Evolutionary conservation across 1,140 invertebrate genomes (phyloP).

Genomic region (Mesaphorura yosii): DNA sequence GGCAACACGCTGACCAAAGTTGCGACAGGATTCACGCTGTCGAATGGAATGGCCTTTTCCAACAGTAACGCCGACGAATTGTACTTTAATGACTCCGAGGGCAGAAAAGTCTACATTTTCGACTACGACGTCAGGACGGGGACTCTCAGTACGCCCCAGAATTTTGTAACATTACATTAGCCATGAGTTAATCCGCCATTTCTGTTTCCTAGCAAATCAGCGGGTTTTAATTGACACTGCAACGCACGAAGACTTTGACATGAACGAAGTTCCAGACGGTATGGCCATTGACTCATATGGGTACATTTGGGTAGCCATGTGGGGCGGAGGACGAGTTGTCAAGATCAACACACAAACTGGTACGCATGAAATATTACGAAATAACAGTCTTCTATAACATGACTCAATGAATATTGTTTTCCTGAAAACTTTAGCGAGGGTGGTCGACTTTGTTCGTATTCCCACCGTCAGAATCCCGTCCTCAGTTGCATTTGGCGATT

Average conservation of each 20-base stretch:
- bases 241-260: slow-evolving; percentile 6
- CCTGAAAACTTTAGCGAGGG: not conserved
- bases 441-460: slow-evolving; percentile 8
- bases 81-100: slow-evolving; percentile 21
- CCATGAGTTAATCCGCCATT: no score
- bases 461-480: slow-evolving; percentile 9
- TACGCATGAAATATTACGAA: no score
- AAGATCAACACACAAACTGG: slow-evolving; percentile 15
- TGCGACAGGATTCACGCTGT: slow-evolving; percentile 7
- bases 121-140: slow-evolving; percentile 17
- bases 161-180: no score
- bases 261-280: slow-evolving; percentile 5
- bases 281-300: slow-evolving; percentile 19
- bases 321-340: slow-evolving; percentile 11
- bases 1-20: not conserved
- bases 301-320: slow-evolving; percentile 16
- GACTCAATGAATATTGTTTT: not conserved
- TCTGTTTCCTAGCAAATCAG: slow-evolving; percentile 10
- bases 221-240: slow-evolving; percentile 13
- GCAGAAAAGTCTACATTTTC: slow-evolving; percentile 16
- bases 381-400: not conserved
- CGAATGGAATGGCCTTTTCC: slow-evolving; percentile 19
- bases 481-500: slow-evolving; percentile 11
- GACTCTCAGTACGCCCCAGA: slow-evolving; percentile 15
- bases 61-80: slow-evolving; percentile 11